Evolutionary conservation across 2,888 invertebrate species (phyloP).

Genomic region (Melieria picta): DNA sequence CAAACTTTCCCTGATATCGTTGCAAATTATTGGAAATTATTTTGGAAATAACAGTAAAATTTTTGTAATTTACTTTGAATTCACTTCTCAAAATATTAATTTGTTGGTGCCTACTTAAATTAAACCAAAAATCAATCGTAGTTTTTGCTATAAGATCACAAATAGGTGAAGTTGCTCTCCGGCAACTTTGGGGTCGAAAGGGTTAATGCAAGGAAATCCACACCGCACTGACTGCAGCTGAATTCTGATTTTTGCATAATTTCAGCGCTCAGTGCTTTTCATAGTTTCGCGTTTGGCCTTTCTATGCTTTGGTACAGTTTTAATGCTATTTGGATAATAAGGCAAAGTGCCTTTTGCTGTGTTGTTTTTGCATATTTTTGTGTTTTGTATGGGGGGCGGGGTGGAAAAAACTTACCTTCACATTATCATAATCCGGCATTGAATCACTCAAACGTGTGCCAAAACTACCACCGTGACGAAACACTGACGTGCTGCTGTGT

Average conservation of each 20-base stretch:
- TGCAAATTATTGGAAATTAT: too few relatives aligned
- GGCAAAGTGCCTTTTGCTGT: neutral
- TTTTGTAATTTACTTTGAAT: too few relatives aligned
- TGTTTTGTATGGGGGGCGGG: neutral
- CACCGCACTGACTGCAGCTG: slow-evolving; percentile 23
- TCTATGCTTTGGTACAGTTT: neutral
- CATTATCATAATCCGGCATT: slow-evolving; percentile 77
- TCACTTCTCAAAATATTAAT: too few relatives aligned
- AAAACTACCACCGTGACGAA: slow-evolving; percentile 69
- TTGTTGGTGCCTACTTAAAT: too few relatives aligned
- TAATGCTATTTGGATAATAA: slow-evolving; percentile 7
- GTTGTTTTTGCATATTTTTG: neutral
- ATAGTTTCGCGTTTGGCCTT: neutral
- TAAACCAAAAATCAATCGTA: too few relatives aligned
- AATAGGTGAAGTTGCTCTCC: too few relatives aligned
- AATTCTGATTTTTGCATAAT: slow-evolving; percentile 35
- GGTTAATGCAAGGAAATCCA: neutral
- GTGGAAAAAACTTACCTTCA: slow-evolving; percentile 67
- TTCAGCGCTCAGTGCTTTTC: neutral
- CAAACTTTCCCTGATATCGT: too few relatives aligned
- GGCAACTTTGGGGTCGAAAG: too few relatives aligned
- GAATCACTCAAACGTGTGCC: slow-evolving; percentile 67
- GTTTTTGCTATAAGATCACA: too few relatives aligned
- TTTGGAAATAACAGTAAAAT: too few relatives aligned
- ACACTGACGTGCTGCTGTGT: slow-evolving; percentile 68